Evolutionary conservation across 2,888 invertebrate species (phyloP).

Genomic region (Lasioglossum marginatum): DNA sequence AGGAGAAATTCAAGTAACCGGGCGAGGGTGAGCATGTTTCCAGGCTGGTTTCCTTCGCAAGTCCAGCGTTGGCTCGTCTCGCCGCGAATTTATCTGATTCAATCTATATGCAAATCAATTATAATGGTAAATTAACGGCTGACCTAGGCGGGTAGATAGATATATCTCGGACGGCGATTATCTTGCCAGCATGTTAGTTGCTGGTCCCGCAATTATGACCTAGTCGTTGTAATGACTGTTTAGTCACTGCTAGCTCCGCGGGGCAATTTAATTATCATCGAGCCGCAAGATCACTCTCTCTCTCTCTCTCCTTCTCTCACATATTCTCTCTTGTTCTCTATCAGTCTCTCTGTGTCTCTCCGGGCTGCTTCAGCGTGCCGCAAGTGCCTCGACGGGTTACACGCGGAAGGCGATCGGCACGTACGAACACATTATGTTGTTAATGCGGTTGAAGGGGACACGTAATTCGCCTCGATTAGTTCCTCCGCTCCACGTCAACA

Average conservation of each 20-base stretch:
- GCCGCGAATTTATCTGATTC: conserved; percentile 78
- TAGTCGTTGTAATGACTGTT: conserved; percentile 81
- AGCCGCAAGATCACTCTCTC: conserved; percentile 60
- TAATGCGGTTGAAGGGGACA: conserved; percentile 32
- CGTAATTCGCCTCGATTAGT: conserved; percentile 51
- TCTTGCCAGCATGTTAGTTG: conserved; percentile 75
- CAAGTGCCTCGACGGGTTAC: conserved; percentile 31
- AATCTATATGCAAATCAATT: conserved; percentile 83
- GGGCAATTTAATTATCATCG: conserved; percentile 81
- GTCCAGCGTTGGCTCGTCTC: conserved; percentile 1
- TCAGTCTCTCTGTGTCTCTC: conserved; percentile 3
- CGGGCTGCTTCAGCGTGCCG: conserved; percentile 20
- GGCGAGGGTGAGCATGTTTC: conserved; percentile 24
- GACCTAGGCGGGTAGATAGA: conserved; percentile 66
- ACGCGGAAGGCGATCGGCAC: conserved; percentile 38
- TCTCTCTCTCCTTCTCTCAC: conserved; percentile 1
- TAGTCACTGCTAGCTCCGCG: conserved; percentile 77
- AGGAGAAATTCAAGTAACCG: background rate
- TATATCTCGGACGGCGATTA: conserved; percentile 72
- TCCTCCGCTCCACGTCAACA: conserved; percentile 7
- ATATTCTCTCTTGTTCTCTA: conserved; percentile 12
- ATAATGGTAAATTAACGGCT: conserved; percentile 81
- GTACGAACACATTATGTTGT: conserved; percentile 46
- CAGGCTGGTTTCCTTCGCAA: conserved; percentile 9
- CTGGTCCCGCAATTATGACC: conserved; percentile 79